Percentiles rank a stretch among this genome's conserved stretches.
phyloP scores from a whole-genome alignment of 64 coral and sea anemone species.

The Pachyseris speciosa region DNA sequence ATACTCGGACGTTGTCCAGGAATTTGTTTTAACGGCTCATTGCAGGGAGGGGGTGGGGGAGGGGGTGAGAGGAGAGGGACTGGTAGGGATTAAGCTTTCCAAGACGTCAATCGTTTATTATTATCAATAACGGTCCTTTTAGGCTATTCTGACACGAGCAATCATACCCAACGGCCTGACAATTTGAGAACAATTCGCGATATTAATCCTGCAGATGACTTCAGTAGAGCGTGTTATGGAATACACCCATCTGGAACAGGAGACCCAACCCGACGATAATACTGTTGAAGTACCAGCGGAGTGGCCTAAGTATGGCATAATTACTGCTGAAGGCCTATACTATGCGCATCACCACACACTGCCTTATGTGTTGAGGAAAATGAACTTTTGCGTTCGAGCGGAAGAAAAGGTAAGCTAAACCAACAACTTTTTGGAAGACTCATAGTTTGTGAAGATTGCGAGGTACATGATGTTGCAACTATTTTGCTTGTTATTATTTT shows the following conservation, averaged over 20 bases:
- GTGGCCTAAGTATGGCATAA: slow-evolving; percentile 85
- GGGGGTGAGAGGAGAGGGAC: too few species aligned
- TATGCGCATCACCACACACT: slow-evolving; percentile 81
- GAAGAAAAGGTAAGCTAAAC: slow-evolving; percentile 74
- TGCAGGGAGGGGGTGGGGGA: too few species aligned
- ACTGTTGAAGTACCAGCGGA: slow-evolving; percentile 56
- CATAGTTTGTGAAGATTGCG: background rate
- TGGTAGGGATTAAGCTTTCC: too few species aligned
- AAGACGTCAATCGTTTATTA: too few species aligned
- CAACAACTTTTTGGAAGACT: background rate
- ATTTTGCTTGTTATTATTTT: too few species aligned
- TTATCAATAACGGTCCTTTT: background rate
- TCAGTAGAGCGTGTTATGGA: slow-evolving; percentile 97
- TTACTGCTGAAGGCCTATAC: slow-evolving; percentile 78
- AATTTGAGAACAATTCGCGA: background rate
- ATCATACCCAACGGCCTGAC: background rate
- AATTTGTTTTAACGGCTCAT: too few species aligned
- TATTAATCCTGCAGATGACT: slow-evolving; percentile 77
- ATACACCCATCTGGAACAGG: slow-evolving; percentile 83
- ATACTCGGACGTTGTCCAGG: too few species aligned
- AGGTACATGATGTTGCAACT: background rate
- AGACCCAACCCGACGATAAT: slow-evolving; percentile 62
- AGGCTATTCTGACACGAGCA: background rate
- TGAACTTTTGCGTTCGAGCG: slow-evolving; percentile 75
- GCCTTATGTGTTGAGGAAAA: slow-evolving; percentile 62